A percentile compares a stretch with the other conserved stretches of the same genome.
These are phyloP conservation scores for Sinosuthora webbiana DNA, from an alignment of 2,113 vertebrate species.

Conservation along the genomic window DNA sequence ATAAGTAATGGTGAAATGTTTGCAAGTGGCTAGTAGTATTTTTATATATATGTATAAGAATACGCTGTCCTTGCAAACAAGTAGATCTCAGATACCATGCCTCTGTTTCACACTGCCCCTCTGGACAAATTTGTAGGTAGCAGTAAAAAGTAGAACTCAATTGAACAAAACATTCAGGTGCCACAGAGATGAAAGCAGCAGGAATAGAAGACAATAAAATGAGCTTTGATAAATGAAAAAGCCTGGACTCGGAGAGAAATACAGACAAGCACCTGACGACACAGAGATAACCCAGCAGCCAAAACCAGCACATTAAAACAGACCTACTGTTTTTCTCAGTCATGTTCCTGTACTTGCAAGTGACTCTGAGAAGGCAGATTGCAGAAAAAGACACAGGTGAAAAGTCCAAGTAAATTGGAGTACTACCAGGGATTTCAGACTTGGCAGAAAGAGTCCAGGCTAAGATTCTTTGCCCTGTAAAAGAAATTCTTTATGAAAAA, in stretches of 20 bases:
- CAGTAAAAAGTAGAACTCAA: not conserved
- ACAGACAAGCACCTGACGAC: fast-evolving
- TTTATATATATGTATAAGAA: not conserved
- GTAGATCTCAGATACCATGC: not conserved
- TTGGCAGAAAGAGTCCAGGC: not conserved
- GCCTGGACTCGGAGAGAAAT: not conserved
- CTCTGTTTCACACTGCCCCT: not conserved
- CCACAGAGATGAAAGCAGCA: not conserved
- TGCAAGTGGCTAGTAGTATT: not conserved
- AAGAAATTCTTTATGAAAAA: not conserved
- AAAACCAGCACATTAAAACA: not conserved
- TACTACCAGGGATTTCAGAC: not conserved
- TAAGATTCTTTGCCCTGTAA: not conserved
- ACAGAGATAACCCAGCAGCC: not conserved
- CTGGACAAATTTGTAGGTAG: not conserved
- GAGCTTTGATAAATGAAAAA: not conserved
- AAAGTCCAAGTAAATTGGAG: not conserved
- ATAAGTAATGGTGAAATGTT: not conserved
- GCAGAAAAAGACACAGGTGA: not conserved
- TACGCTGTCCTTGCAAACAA: not conserved
- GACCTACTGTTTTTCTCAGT: not conserved
- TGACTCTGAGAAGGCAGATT: not conserved
- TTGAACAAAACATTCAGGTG: not conserved
- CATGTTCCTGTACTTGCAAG: not conserved
- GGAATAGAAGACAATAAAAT: not conserved